A percentile compares a stretch with the other conserved stretches of the same genome.
Evolutionary conservation across 2,797 vertebrate genomes (phyloP).

Genomic region (Streptopelia turtur): DNA sequence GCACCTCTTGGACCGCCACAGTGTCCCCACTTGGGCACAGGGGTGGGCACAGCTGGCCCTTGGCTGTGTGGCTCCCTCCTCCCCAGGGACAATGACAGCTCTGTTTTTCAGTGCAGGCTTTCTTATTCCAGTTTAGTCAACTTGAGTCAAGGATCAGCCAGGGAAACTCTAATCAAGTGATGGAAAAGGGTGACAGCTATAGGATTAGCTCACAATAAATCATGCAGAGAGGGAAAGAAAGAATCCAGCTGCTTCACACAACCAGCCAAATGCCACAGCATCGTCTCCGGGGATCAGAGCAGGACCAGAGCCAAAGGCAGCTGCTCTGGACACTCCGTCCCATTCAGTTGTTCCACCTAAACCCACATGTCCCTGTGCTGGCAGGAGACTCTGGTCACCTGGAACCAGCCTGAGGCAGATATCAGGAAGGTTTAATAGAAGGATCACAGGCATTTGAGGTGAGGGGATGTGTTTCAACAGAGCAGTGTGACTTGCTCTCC

Average conservation of each 20-base stretch:
- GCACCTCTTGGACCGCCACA: background rate
- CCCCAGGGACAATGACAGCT: background rate
- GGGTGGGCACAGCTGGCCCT: background rate
- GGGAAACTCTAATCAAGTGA: constrained; percentile 28
- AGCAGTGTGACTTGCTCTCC: background rate
- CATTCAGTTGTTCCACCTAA: background rate
- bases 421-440: background rate
- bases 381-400: background rate
- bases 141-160: background rate
- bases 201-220: constrained; percentile 40
- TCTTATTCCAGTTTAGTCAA: background rate
- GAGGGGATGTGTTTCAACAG: background rate
- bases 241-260: constrained; percentile 35
- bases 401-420: background rate
- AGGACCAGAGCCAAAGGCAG: constrained; percentile 7
- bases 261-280: constrained; percentile 34
- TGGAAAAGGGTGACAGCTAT: constrained; percentile 7
- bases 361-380: background rate
- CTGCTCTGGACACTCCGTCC: background rate
- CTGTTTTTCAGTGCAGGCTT: background rate
- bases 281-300: background rate
- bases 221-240: constrained; percentile 17
- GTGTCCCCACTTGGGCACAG: background rate
- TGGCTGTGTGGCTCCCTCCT: background rate
- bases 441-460: background rate